Percentiles rank a stretch among this genome's conserved stretches.
Evolutionary conservation across 2,888 invertebrate genomes (phyloP).

Genomic region (Lottia gigantea): DNA sequence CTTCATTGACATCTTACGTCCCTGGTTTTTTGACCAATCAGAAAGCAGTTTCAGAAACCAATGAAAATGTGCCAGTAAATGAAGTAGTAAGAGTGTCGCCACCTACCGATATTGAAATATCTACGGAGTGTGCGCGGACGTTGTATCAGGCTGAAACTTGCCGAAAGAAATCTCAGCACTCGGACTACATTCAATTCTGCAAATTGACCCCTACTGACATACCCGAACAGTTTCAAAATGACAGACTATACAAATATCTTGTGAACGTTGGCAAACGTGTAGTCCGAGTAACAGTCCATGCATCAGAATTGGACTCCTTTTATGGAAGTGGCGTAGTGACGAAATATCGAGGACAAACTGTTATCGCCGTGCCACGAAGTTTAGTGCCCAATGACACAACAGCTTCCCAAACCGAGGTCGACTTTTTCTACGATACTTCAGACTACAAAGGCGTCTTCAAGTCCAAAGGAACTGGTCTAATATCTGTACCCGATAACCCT

Average conservation of each 20-base stretch:
- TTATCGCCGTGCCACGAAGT: background rate
- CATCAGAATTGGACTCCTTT: background rate
- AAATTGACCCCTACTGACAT: background rate
- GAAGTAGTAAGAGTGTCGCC: background rate
- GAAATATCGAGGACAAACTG: background rate
- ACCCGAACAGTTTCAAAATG: background rate
- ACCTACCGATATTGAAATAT: background rate
- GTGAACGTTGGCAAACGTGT: background rate
- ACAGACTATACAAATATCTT: background rate
- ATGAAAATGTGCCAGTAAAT: background rate
- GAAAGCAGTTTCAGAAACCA: background rate
- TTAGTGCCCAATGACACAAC: background rate
- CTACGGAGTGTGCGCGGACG: slow-evolving; percentile 1
- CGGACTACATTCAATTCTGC: background rate
- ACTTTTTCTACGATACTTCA: background rate
- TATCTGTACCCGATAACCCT: background rate
- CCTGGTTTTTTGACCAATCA: background rate
- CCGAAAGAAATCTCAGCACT: background rate
- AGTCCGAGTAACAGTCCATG: background rate
- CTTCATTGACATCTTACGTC: background rate
- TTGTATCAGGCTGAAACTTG: background rate
- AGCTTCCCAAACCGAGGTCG: background rate
- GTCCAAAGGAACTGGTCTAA: background rate
- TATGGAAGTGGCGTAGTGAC: background rate
- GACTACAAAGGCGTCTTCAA: slow-evolving; percentile 7